Percentiles rank a stretch among this genome's conserved stretches.
Conservation (phyloP, 2,888 invertebrate genomes). For the Machimus rusticus region DNA sequence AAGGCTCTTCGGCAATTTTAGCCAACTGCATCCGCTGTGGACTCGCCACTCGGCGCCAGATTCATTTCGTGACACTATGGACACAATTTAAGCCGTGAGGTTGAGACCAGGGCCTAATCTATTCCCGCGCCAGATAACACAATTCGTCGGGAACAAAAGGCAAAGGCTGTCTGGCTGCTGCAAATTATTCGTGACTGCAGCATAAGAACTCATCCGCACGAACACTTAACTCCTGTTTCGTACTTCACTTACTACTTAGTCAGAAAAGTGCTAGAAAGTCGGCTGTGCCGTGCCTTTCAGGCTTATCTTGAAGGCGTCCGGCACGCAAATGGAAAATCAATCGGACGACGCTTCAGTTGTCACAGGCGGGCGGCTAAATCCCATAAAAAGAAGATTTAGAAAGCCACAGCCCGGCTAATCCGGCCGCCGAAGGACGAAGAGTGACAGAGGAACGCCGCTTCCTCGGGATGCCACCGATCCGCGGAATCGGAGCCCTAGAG, state of each 20-base stretch:
- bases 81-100: constrained; percentile 25
- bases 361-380: constrained; percentile 23
- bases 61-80: constrained; percentile 36
- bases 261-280: constrained; percentile 44
- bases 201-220: constrained; percentile 36
- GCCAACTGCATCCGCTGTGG: background rate
- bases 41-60: constrained; percentile 16
- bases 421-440: constrained; percentile 23
- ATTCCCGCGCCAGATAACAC: constrained; percentile 21
- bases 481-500: constrained; percentile 22
- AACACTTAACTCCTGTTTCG: constrained; percentile 34
- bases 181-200: constrained; percentile 40
- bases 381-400: constrained; percentile 19
- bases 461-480: background rate
- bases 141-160: constrained; percentile 12
- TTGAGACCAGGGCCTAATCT: constrained; percentile 21
- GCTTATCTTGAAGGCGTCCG: constrained; percentile 41
- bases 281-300: constrained; percentile 39
- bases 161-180: constrained; percentile 37
- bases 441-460: background rate
- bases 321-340: constrained; percentile 43
- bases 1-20: constrained; percentile 17
- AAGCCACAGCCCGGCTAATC: background rate
- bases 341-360: constrained; percentile 19
- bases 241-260: too few relatives aligned